phyloP scores from a whole-genome alignment of 2,888 invertebrate species.

The Ophioninae sp. region DNA sequence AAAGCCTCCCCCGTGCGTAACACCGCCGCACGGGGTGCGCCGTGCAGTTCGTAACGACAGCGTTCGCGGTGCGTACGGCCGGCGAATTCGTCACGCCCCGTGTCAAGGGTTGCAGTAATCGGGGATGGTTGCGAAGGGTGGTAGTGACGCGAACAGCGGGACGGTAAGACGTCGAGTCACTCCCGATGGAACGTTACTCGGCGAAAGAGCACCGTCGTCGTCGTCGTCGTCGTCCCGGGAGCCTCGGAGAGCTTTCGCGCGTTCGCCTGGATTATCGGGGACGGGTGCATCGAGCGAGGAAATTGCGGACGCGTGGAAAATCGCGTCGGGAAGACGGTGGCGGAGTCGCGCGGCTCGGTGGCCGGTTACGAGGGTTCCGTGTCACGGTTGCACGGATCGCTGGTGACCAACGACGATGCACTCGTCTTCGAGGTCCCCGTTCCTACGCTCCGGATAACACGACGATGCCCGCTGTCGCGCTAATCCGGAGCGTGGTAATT shows the following conservation, averaged over 20 bases:
- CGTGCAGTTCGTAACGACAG: conserved; percentile 12
- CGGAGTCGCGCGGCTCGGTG: conserved; percentile 4
- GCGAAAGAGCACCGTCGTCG: conserved; percentile 32
- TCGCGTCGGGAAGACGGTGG: conserved; percentile 24
- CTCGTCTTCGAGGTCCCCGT: conserved; percentile 60
- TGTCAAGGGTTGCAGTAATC: not conserved
- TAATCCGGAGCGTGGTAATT: conserved; percentile 73
- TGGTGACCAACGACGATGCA: conserved; percentile 61
- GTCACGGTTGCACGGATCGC: conserved; percentile 38
- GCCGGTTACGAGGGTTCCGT: conserved; percentile 1
- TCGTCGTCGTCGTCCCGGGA: conserved; percentile 14
- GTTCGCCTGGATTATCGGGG: conserved; percentile 27
- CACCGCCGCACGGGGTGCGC: conserved; percentile 16
- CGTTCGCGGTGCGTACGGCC: conserved; percentile 31
- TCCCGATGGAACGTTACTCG: conserved; percentile 16
- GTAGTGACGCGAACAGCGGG: conserved; percentile 2
- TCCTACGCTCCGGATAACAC: conserved; percentile 65
- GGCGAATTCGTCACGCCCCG: conserved; percentile 59
- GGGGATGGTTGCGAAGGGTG: conserved; percentile 3
- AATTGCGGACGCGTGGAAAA: conserved; percentile 13
- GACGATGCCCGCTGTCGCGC: conserved; percentile 75
- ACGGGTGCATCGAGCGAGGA: conserved; percentile 40
- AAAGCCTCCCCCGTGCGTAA: conserved; percentile 8
- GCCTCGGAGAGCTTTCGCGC: conserved; percentile 2
- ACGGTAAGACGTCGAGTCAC: conserved; percentile 48